Conservation (phyloP, 2,113 vertebrate genomes). For the Corvus cornix region DNA sequence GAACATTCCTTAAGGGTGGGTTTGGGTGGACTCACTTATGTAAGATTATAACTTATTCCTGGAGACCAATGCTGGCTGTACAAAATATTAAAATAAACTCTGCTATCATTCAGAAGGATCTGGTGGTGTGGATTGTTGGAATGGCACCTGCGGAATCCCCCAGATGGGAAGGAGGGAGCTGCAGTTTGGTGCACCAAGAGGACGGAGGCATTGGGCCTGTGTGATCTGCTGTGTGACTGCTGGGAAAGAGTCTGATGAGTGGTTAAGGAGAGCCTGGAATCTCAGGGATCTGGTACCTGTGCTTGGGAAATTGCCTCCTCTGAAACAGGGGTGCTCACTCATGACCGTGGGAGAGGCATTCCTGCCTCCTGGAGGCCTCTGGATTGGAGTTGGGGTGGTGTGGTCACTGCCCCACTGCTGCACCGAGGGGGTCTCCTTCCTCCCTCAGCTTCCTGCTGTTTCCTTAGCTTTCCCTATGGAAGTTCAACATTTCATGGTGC, state of each 20-base stretch:
- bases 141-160: not conserved
- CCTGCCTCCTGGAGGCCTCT: not conserved
- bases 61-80: conserved; percentile 66
- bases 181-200: not conserved
- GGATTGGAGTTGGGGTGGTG: fast-evolving
- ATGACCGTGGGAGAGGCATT: not conserved
- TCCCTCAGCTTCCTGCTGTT: not conserved
- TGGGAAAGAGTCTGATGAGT: not conserved
- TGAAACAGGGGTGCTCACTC: fast-evolving
- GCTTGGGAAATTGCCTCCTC: not conserved
- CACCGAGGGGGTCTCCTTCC: not conserved
- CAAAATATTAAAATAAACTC: conserved; percentile 66
- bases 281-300: fast-evolving
- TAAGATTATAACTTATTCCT: conserved; percentile 66
- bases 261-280: not conserved
- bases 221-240: not conserved
- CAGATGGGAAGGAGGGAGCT: not conserved
- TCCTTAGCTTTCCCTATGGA: not conserved
- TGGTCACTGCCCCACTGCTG: not conserved
- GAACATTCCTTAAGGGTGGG: conserved; percentile 62
- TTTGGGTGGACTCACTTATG: conserved; percentile 47
- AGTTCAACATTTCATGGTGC: fast-evolving
- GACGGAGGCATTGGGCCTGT: not conserved
- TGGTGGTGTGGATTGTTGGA: not conserved
- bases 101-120: conserved; percentile 29